These are phyloP conservation scores for Tychaedon coryphoeus DNA, from an alignment of 2,113 vertebrate genomes.

Conservation along the genomic window DNA sequence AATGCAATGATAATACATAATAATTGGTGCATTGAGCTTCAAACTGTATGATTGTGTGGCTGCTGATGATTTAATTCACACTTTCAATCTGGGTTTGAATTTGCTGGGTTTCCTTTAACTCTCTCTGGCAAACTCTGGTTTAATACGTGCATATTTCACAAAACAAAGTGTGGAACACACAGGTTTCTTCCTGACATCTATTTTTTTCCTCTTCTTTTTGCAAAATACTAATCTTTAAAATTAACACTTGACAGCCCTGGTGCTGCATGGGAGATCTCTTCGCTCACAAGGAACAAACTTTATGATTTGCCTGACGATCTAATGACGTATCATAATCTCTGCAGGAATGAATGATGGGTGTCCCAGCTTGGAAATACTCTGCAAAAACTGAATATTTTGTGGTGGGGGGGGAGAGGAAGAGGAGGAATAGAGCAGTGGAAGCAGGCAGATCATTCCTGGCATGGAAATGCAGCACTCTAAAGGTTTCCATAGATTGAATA, in stretches of 20 bases:
- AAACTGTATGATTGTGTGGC: neutral
- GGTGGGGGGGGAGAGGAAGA: neutral
- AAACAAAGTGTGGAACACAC: neutral
- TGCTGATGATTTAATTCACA: neutral
- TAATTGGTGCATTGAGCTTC: neutral
- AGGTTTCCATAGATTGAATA: neutral
- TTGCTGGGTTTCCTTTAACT: neutral
- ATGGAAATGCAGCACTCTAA: neutral
- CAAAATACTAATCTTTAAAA: neutral
- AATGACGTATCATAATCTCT: neutral
- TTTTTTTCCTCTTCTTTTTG: neutral
- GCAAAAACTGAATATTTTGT: accelerated
- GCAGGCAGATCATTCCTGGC: neutral
- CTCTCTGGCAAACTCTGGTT: neutral
- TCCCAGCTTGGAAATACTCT: neutral
- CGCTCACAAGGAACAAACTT: neutral
- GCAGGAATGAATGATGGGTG: neutral
- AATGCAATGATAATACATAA: neutral
- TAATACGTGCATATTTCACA: neutral
- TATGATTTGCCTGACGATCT: neutral
- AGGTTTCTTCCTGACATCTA: neutral
- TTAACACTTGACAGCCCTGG: neutral
- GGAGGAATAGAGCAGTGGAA: neutral
- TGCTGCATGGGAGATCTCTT: neutral
- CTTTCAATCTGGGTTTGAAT: neutral